Evolutionary conservation across 2,797 vertebrate species (phyloP).

Genomic region (Acanthurus lineatus): DNA sequence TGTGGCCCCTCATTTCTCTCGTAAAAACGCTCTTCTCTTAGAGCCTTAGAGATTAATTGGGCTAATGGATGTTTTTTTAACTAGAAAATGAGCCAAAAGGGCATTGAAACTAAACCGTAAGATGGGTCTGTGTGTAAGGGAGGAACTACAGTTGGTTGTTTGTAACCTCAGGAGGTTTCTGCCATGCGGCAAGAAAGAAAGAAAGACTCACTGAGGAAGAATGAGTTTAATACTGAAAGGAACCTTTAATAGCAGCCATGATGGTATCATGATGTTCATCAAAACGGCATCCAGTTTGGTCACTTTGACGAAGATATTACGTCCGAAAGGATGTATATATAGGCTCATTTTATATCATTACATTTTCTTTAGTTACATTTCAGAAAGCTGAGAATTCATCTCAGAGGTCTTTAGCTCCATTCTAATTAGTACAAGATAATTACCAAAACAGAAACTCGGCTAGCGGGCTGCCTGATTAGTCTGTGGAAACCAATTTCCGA

Average conservation of each 20-base stretch:
- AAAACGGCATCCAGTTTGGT: conserved; percentile 39
- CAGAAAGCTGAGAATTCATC: conserved; percentile 84
- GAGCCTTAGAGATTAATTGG: conserved; percentile 57
- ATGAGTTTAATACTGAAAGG: conserved; percentile 6
- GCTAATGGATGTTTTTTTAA: conserved; percentile 66
- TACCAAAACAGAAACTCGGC: conserved; percentile 84
- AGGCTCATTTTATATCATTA: conserved; percentile 74
- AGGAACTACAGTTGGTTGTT: conserved; percentile 26
- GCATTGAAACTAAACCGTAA: conserved; percentile 60
- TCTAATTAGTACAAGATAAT: conserved; percentile 89
- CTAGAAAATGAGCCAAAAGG: conserved; percentile 51
- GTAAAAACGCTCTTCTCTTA: conserved; percentile 25
- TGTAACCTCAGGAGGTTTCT: conserved; percentile 37
- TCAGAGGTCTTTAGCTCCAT: conserved; percentile 86
- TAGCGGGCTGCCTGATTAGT: conserved; percentile 82
- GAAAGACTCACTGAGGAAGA: conserved; percentile 7
- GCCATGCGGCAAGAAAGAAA: conserved; percentile 10
- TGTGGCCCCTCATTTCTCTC: not conserved
- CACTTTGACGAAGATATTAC: conserved; percentile 61
- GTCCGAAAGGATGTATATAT: conserved; percentile 58
- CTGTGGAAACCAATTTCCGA: conserved; percentile 82
- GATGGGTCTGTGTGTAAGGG: conserved; percentile 50
- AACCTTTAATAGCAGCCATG: conserved; percentile 29
- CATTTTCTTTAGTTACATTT: conserved; percentile 87
- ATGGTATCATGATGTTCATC: conserved; percentile 13